Percentiles rank a stretch among this genome's conserved stretches.
Evolutionary conservation across 2,888 invertebrate species (phyloP).

Genomic region (Rhingia rostrata): DNA sequence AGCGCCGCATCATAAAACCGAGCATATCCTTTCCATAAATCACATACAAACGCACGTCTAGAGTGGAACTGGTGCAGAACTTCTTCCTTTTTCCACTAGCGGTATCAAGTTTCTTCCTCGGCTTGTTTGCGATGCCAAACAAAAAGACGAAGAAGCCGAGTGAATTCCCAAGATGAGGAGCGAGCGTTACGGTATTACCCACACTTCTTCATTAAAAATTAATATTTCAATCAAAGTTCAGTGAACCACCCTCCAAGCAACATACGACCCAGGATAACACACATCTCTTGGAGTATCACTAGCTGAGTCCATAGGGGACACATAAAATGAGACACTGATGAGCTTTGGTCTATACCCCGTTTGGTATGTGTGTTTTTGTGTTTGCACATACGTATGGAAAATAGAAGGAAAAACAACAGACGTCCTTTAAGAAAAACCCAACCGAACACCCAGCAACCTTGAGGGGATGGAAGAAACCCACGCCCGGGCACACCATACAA

Average conservation of each 20-base stretch:
- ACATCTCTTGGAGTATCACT: conserved; percentile 12
- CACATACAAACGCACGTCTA: conserved; percentile 20
- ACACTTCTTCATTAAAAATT: conserved; percentile 71
- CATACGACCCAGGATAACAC: conserved; percentile 32
- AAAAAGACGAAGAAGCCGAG: conserved; percentile 41
- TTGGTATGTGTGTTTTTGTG: conserved; percentile 4
- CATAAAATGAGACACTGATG: conserved; percentile 68
- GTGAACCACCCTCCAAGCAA: conserved; percentile 47
- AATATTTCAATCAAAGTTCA: conserved; percentile 69
- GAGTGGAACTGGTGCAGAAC: background rate
- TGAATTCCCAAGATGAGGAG: conserved; percentile 64
- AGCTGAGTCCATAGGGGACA: conserved; percentile 53
- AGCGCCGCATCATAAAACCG: conserved; percentile 64
- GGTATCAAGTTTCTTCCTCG: conserved; percentile 57
- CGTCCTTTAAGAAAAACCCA: conserved; percentile 54
- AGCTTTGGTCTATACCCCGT: conserved; percentile 39
- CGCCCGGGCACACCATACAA: conserved; percentile 19
- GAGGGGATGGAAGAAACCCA: conserved; percentile 16
- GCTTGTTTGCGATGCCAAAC: conserved; percentile 52
- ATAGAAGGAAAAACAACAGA: conserved; percentile 33
- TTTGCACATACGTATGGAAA: conserved; percentile 40
- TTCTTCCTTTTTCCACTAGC: background rate
- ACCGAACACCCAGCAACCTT: conserved; percentile 41
- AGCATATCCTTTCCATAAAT: conserved; percentile 71
- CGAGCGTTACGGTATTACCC: conserved; percentile 36